Evolutionary conservation across 1,140 invertebrate genomes (phyloP), one percentile per base, ranked within the genome.

Genomic region (Sarcophaga bullata): DNA sequence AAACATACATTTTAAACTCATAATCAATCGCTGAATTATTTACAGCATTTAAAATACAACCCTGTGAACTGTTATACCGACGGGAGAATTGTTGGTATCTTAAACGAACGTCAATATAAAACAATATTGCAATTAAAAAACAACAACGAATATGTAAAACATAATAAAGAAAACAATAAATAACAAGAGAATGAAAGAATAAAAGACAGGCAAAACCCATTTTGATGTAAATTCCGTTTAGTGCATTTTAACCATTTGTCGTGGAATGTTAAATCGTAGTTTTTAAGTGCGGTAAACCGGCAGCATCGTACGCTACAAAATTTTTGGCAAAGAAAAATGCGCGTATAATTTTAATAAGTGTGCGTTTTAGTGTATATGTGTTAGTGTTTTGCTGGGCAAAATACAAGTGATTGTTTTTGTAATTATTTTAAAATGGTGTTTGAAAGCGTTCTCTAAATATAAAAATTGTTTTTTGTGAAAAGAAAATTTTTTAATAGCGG

Each of bases 141-240:
- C 62, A 8, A 68, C 62, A 68, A 68, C 62, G 62, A 68, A 68
- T 68, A 19, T 68, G 17, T 17, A 68, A 68, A 68, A 68, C 62
- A 68, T 68, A 68, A 25, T 25, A 68, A 68, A 68, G 62, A 68
- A 68, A 68, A 68, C 62, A 68, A 68, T 68, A 68, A 68, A 68
- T 10, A 19, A 19, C 17, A 68, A 7, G 62, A 68, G 17, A 68
- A 68, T 68, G 62, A 8, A 19, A 9, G 62, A 68, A 25, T 19
- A 17, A 8, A 68, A 68, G n/a, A 68, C 17, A 25, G 19, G 25
- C 17, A 68, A 68, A 68, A 19, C 62, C 62, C 62, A 68, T 25
- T 68, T 68, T 68, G n/a, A 68, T 17, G 62, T 9, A 68, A 68
- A 68, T 68, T 68, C 17, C 62, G n/a, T 68, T 68, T 25, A 68